phyloP scores from a whole-genome alignment of 2,797 vertebrate genomes.

The Enteromius argenteus region DNA sequence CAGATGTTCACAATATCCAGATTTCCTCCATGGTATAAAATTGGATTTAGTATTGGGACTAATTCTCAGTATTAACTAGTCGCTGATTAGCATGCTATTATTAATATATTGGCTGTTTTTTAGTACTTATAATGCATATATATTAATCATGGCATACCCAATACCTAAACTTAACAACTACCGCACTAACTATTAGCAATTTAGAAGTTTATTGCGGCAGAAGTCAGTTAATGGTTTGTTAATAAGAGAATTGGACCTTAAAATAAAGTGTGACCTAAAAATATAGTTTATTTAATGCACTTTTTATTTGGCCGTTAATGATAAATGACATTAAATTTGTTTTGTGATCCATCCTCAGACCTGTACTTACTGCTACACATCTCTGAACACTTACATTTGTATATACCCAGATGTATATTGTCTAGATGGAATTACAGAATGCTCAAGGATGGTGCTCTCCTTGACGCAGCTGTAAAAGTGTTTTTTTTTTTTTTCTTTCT shows the following conservation, averaged over 20 bases:
- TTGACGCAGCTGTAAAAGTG: conserved; percentile 16
- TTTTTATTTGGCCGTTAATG: not conserved
- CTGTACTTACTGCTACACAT: not conserved
- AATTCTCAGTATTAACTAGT: not conserved
- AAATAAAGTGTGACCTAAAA: too few relatives aligned
- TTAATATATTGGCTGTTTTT: not conserved
- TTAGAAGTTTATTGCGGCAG: too few relatives aligned
- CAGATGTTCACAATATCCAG: not conserved
- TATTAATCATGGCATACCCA: not conserved
- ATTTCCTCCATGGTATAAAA: not conserved
- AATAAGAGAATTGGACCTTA: too few relatives aligned
- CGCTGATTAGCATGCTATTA: not conserved
- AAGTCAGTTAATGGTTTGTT: too few relatives aligned
- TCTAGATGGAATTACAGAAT: not conserved
- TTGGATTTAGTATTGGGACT: not conserved
- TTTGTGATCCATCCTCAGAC: not conserved
- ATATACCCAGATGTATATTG: not conserved
- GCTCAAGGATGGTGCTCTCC: not conserved
- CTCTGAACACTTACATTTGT: not conserved
- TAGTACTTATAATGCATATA: not conserved
- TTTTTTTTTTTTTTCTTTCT: not conserved
- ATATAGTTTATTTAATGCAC: too few relatives aligned
- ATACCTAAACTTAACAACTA: too few relatives aligned
- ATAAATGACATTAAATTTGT: not conserved
- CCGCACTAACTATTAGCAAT: too few relatives aligned